phyloP scores from a whole-genome alignment of 2,113 vertebrate species.

The Oncorhynchus keta region DNA sequence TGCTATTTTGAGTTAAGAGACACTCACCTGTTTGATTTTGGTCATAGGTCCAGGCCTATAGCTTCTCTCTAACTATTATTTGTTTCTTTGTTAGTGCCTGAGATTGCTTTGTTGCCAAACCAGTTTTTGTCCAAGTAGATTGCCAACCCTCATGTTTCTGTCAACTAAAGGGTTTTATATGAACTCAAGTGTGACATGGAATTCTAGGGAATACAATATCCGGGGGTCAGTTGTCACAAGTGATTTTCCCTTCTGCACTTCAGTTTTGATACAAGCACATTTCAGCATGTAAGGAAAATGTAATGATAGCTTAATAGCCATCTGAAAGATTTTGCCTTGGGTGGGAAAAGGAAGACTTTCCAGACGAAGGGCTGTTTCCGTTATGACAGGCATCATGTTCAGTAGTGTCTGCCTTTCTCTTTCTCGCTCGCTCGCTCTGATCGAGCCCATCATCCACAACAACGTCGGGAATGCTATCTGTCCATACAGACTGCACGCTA shows the following conservation, averaged over 20 bases:
- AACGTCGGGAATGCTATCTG: neutral
- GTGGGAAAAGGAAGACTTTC: neutral
- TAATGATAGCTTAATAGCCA: neutral
- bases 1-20: neutral
- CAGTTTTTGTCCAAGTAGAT: too few relatives aligned
- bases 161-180: too few relatives aligned
- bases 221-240: neutral
- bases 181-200: neutral
- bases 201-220: neutral
- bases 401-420: neutral
- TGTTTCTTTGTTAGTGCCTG: neutral
- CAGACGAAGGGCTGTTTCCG: neutral
- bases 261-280: neutral
- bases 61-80: neutral
- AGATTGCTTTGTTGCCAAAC: neutral
- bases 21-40: neutral
- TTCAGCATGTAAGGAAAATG: neutral
- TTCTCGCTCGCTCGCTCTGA: neutral
- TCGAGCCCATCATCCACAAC: neutral
- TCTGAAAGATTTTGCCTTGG: neutral
- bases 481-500: neutral
- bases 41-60: too few relatives aligned
- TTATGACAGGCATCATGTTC: neutral
- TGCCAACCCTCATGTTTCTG: too few relatives aligned
- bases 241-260: neutral